Base-by-base conservation (phyloP, 2,113 vertebrate species). In the Hemiprocne comata region DNA sequence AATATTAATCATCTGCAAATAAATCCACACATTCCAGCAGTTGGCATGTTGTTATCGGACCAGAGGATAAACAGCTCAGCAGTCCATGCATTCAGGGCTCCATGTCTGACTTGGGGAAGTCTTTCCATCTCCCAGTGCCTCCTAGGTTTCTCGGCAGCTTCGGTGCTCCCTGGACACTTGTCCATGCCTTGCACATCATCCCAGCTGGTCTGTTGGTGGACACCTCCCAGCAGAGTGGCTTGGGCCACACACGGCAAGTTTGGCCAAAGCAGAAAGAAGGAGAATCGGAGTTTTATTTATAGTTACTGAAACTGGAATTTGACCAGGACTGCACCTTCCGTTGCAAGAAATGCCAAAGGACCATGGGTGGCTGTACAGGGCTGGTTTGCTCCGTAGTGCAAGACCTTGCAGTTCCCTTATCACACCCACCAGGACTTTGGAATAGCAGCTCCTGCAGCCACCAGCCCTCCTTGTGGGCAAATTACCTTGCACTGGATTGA, bases 1-100 rank as follows among this genome's bases (percentile, higher is more conserved):
- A 76, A 95, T 96, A 97, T 94, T 92, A 94, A 96, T 95, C 78
- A 85, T 36, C 44, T 58, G 74, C 67, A 96, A 96, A 94, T 73
- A 93, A 93, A 85, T 85, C 48, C 34, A 5, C 71, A 19, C 72
- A 86, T 87, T 78, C 66, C 75, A 53, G 85, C 2, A 2, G 61
- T 38, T 2, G 79, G 90, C n/a, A 80, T 60, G 91, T 64, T 51
- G 36, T 92, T 96, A 92, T 96, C 89, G 0, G 58, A 33, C 26
- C 50, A 1, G 38, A 23, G 89, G 73, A 92, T 74, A 94, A 85
- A 69, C 62, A 93, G 80, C 75, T 86, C 95, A 85, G 85, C 81
- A 85, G 6, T 12, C n/a, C 4, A 4, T n/a, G 78, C 51, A 17
- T 54, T n/a, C 64, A 38, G 17, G 46, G 48, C 80, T 48, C 51